Percentiles rank a stretch among this genome's conserved stretches.
These are phyloP conservation scores for Brachypteracias leptosomus DNA, from an alignment of 2,113 vertebrate species.

Conservation along the genomic window DNA sequence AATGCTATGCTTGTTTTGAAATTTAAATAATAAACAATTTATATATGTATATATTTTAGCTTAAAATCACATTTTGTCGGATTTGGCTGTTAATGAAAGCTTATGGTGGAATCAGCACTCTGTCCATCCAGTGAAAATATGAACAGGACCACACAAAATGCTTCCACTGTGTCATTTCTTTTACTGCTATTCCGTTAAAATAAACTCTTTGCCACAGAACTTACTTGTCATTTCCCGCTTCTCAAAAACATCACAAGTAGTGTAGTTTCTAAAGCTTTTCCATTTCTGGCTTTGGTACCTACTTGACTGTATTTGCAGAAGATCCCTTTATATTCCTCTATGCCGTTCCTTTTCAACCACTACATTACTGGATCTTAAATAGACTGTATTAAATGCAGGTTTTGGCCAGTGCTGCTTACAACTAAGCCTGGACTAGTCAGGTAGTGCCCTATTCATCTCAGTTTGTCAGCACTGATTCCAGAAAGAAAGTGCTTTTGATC, in stretches of 20 bases:
- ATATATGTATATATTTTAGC: constrained; percentile 66
- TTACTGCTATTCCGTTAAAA: constrained; percentile 69
- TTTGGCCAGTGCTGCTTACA: background rate
- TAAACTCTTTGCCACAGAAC: constrained; percentile 70
- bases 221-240: constrained; percentile 69
- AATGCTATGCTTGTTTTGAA: constrained; percentile 74
- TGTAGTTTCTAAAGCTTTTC: constrained; percentile 43
- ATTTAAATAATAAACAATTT: constrained; percentile 78
- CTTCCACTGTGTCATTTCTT: constrained; percentile 73
- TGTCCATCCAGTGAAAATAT: constrained; percentile 72
- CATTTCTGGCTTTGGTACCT: constrained; percentile 48
- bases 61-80: constrained; percentile 73
- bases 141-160: constrained; percentile 77
- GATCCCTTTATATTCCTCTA: constrained; percentile 41
- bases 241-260: constrained; percentile 53
- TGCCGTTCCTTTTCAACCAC: constrained; percentile 26
- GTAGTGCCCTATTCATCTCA: background rate
- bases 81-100: constrained; percentile 73
- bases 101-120: constrained; percentile 51
- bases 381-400: constrained; percentile 8
- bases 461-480: constrained; percentile 19
- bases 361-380: constrained; percentile 21
- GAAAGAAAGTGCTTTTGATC: background rate
- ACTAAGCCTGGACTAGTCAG: background rate
- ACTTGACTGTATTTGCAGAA: constrained; percentile 28